Conservation (phyloP, 2,797 vertebrate genomes). For the Onychomys arenicola region DNA sequence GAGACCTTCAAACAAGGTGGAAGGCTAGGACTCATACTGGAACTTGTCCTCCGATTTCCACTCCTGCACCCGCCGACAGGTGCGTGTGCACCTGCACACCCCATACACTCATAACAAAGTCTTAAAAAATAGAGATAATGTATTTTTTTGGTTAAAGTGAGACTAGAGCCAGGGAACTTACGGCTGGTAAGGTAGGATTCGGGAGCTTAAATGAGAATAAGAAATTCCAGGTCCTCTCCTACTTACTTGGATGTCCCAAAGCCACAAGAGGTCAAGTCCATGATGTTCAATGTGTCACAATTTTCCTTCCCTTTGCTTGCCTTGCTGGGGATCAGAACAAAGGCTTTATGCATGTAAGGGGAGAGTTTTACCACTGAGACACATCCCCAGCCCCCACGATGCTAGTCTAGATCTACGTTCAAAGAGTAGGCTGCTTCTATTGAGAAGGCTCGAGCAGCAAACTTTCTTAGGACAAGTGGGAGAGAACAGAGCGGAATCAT, state of each 20-base stretch:
- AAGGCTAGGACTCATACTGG: not conserved
- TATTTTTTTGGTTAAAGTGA: not conserved
- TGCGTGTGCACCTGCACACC: not conserved
- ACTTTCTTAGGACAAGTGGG: constrained; percentile 9
- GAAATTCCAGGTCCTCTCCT: not conserved
- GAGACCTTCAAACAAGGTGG: not conserved
- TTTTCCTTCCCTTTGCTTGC: not conserved
- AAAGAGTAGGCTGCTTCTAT: not conserved
- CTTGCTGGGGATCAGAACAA: not conserved
- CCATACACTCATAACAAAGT: not conserved
- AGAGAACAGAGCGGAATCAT: constrained; percentile 66
- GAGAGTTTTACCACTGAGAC: not conserved
- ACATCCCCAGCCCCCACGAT: not conserved
- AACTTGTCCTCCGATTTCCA: not conserved
- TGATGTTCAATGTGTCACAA: not conserved
- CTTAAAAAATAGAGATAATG: not conserved
- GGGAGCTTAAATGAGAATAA: not conserved
- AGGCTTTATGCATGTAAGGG: not conserved
- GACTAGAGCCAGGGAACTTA: not conserved
- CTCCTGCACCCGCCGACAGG: no score
- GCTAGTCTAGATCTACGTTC: not conserved
- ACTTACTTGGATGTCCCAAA: not conserved
- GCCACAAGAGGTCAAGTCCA: not conserved
- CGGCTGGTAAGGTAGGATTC: not conserved
- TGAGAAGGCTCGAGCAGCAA: not conserved